Evolutionary conservation across 2,797 vertebrate species (phyloP).

Genomic region (Neoniphon sammara): DNA sequence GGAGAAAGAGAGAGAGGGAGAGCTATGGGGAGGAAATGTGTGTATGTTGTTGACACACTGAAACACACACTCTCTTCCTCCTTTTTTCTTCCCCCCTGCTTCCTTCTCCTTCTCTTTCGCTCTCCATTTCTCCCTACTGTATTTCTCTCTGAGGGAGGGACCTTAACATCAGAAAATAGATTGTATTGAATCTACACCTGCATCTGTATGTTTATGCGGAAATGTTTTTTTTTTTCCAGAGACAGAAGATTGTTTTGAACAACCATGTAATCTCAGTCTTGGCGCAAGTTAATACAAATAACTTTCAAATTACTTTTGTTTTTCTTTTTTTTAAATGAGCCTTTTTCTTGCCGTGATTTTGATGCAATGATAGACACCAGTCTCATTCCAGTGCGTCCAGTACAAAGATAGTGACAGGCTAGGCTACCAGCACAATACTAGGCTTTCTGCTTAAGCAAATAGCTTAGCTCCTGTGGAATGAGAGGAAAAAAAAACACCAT

Average conservation of each 20-base stretch:
- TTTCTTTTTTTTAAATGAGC: too few relatives aligned
- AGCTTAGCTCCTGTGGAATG: too few relatives aligned
- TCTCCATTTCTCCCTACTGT: constrained; percentile 34
- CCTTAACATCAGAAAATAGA: constrained; percentile 9
- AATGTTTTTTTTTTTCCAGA: constrained; percentile 6
- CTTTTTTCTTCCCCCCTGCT: constrained; percentile 23
- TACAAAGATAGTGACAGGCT: too few relatives aligned
- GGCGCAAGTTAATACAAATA: constrained; percentile 42
- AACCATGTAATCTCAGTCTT: background rate
- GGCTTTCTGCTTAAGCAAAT: too few relatives aligned
- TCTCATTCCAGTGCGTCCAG: too few relatives aligned
- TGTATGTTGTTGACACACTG: constrained; percentile 65
- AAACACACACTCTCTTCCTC: constrained; percentile 55
- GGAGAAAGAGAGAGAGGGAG: constrained; percentile 55
- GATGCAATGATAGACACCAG: too few relatives aligned
- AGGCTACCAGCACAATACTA: too few relatives aligned
- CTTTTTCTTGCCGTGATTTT: too few relatives aligned
- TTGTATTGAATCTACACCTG: constrained; percentile 31
- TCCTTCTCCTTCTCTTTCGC: constrained; percentile 15
- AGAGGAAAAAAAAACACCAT: too few relatives aligned
- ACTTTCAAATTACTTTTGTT: too few relatives aligned
- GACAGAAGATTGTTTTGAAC: background rate
- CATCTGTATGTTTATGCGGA: constrained; percentile 44
- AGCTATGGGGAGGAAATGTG: constrained; percentile 62
- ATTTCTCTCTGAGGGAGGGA: constrained; percentile 22